Evolutionary conservation across 2,797 vertebrate genomes (phyloP), one percentile per base, ranked within the genome.

Genomic region (Poeciliopsis gracilis): DNA sequence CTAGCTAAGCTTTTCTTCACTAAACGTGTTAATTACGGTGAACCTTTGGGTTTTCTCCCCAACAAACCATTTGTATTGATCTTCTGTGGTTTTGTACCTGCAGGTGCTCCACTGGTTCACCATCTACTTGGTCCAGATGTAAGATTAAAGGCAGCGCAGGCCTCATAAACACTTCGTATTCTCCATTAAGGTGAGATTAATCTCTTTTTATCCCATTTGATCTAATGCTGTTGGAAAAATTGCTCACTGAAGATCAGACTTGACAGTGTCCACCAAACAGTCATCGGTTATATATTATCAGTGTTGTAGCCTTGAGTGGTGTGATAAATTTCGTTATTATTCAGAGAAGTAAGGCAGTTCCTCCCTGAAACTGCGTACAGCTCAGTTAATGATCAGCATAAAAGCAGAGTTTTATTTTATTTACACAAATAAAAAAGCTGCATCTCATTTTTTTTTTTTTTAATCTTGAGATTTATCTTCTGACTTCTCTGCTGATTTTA

Each of bases 111-210:
- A 66, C 69, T 55, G 12, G 30, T 45, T 43, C 7, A 43, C 8
- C 15, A 13, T 36, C 25, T 16, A n/a, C 51, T 53, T 73, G 63
- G 73, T 59, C n/a, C 83, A 83, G 49, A 86, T 87, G 87, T 84
- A 72, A 90, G 80, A 75, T 28, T 51, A 72, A 20, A 49, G 71
- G 23, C 73, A 18, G 55, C 28, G 9, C 51, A 53, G 51, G 51
- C 53, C 51, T 75, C 25, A 82, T 59, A 16, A 2, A 51, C n/a
- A 49, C 30, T 66, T 53, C 28, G 36, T 57, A 7, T 66, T 76
- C 30, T 15, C 72, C 41, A 12, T 30, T n/a, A 8, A 80, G 87
- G 84, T 87, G 72, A 83, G 82, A 43, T 76, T 18, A 66, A 7
- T 66, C 3, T 2, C 12, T 75, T 72, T 61, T 20, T 18, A 30